These are phyloP conservation scores for Pao palembangensis DNA, from an alignment of 2,113 vertebrate genomes.

Conservation along the genomic window DNA sequence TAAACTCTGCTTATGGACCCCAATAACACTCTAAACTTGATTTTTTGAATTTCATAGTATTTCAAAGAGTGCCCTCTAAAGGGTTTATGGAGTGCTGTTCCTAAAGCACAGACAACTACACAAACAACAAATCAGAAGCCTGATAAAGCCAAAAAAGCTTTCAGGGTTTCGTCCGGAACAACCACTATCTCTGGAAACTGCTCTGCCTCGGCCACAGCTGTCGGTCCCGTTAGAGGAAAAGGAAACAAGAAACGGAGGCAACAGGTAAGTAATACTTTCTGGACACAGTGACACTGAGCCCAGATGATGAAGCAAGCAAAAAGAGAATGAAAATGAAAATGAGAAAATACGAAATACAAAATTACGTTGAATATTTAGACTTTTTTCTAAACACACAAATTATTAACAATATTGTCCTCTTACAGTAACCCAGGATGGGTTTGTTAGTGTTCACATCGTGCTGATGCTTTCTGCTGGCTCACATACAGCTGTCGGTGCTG, in stretches of 20 bases:
- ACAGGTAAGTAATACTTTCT: conserved; percentile 13
- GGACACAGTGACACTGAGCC: not conserved
- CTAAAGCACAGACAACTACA: too few species aligned
- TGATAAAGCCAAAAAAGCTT: conserved; percentile 30
- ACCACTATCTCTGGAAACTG: conserved; percentile 9
- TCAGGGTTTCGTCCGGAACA: conserved; percentile 10
- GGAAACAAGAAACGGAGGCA: conserved; percentile 10
- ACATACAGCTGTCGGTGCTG: not conserved
- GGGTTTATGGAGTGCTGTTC: too few species aligned
- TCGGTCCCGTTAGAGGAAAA: conserved; percentile 5
- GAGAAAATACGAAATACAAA: not conserved
- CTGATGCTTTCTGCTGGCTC: not conserved
- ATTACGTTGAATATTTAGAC: too few species aligned
- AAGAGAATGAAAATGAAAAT: not conserved
- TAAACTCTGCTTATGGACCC: too few species aligned
- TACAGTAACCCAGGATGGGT: too few species aligned
- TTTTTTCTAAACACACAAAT: too few species aligned
- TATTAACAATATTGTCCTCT: too few species aligned
- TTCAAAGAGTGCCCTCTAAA: too few species aligned
- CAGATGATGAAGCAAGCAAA: not conserved
- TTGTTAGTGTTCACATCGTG: not conserved
- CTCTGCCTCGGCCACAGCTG: conserved; percentile 16
- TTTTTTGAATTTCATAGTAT: too few species aligned
- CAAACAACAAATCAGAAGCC: conserved; percentile 14
- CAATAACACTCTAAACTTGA: too few species aligned